Conservation (phyloP, 2,113 vertebrate species). For the Hiodon alosoides region DNA sequence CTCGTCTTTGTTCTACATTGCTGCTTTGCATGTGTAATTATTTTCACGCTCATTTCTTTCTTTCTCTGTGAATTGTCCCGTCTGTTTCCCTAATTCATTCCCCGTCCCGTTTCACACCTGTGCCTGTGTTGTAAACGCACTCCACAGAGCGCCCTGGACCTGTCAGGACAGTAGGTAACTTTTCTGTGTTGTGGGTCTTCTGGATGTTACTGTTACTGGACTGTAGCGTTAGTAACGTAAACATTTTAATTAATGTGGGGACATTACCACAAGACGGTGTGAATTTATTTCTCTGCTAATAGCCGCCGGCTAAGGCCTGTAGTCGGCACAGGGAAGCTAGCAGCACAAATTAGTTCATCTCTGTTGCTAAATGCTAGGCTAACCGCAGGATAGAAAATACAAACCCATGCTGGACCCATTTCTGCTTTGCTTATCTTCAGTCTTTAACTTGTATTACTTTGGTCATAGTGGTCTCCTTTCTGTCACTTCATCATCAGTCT, state of each 20-base stretch:
- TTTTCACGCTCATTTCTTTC: neutral
- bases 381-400: no score
- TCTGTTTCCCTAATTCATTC: neutral
- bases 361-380: neutral
- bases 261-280: neutral
- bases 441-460: no score
- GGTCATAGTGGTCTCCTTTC: no score
- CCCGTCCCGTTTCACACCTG: neutral
- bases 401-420: no score
- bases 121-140: neutral
- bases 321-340: neutral
- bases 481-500: no score
- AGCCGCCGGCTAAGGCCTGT: neutral
- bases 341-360: neutral
- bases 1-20: neutral
- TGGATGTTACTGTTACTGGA: neutral
- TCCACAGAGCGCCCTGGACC: no score
- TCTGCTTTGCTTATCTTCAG: no score
- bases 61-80: neutral
- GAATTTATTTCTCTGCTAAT: constrained; percentile 7
- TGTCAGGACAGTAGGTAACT: neutral
- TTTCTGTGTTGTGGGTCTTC: neutral
- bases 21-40: constrained; percentile 1
- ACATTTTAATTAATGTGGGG: constrained; percentile 3
- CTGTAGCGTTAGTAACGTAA: neutral